phyloP scores from a whole-genome alignment of 2,113 vertebrate genomes.

The Petromus typicus region DNA sequence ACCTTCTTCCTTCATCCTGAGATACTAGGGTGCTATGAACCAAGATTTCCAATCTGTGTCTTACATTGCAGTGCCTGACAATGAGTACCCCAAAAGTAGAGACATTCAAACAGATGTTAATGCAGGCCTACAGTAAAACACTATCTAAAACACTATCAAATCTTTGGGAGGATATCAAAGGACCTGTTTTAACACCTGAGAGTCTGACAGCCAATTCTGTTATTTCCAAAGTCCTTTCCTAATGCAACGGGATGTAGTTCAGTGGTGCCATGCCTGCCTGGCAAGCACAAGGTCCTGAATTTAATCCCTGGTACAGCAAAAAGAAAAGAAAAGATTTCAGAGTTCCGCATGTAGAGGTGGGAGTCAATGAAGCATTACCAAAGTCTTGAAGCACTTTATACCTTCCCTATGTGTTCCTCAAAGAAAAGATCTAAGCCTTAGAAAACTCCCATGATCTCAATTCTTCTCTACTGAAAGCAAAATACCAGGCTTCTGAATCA shows the following conservation, averaged over 20 bases:
- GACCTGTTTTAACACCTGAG: not conserved
- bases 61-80: not conserved
- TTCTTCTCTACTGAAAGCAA: not conserved
- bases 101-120: not conserved
- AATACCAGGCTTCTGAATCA: not conserved
- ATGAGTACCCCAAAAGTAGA: not conserved
- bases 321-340: not conserved
- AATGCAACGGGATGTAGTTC: not conserved
- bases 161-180: not conserved
- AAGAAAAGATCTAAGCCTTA: not conserved
- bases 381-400: not conserved
- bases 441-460: not conserved
- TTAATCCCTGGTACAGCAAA: too few species aligned
- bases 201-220: not conserved
- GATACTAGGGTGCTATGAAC: not conserved
- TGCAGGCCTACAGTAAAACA: not conserved
- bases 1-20: not conserved
- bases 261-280: too few species aligned
- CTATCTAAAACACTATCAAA: not conserved
- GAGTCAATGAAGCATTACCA: not conserved
- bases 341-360: not conserved
- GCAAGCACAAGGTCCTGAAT: too few species aligned
- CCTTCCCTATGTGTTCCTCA: not conserved
- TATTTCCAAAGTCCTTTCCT: not conserved
- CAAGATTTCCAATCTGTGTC: not conserved